These are phyloP conservation scores for Esox masquinongy DNA, from an alignment of 2,797 vertebrate species.

Conservation along the genomic window DNA sequence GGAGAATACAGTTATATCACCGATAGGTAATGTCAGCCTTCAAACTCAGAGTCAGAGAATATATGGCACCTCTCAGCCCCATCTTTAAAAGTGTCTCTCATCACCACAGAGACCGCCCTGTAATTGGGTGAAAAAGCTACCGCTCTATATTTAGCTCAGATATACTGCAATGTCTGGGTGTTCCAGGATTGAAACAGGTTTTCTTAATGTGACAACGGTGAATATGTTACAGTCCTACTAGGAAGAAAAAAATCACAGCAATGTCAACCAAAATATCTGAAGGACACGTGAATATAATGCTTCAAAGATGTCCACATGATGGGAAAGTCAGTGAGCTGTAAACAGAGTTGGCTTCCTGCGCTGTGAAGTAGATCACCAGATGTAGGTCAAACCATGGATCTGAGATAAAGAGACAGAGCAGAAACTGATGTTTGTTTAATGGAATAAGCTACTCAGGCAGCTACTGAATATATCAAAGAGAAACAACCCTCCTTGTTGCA, in stretches of 20 bases:
- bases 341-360: slow-evolving; percentile 29
- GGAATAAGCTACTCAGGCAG: slow-evolving; percentile 34
- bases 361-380: slow-evolving; percentile 69
- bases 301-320: slow-evolving; percentile 12
- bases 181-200: slow-evolving; percentile 49
- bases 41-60: not conserved
- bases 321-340: slow-evolving; percentile 30
- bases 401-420: slow-evolving; percentile 42
- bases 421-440: slow-evolving; percentile 55
- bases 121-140: slow-evolving; percentile 53
- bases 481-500: slow-evolving; percentile 5
- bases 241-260: slow-evolving; percentile 12
- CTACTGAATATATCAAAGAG: not conserved
- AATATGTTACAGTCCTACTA: slow-evolving; percentile 24
- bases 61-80: slow-evolving; percentile 16
- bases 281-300: not conserved
- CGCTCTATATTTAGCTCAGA: slow-evolving; percentile 69
- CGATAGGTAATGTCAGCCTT: not conserved
- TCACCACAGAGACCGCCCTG: slow-evolving; percentile 63
- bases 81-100: slow-evolving; percentile 37
- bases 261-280: slow-evolving; percentile 27
- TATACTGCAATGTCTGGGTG: slow-evolving; percentile 70
- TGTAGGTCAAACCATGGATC: slow-evolving; percentile 69
- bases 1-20: not conserved
- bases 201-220: slow-evolving; percentile 36